Base-by-base conservation (phyloP, 2,797 vertebrate genomes). In the Philypnodon macrostomus region DNA sequence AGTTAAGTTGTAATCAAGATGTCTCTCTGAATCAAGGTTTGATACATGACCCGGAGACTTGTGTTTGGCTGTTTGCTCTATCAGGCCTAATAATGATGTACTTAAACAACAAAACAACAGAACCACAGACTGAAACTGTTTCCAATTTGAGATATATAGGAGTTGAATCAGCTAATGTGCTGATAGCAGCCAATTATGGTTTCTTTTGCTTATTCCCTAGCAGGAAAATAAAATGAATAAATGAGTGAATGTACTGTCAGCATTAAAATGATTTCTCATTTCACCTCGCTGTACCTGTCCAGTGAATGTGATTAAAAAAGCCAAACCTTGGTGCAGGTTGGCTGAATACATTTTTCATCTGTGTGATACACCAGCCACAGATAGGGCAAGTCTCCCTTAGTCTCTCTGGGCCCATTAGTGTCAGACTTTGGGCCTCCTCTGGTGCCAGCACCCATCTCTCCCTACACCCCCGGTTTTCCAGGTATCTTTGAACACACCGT, bases 391-490 rank as follows among this genome's bases (percentile, higher is more conserved):
- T 67, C 59, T 26, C 33, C 51, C 45, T 42, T 27, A 0, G 37
- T 63, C 61, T 56, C 69, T 68, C 73, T 45, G 13, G 75, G 35
- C 69, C 72, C 60, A 70, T 81, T 80, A 75, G 68, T 79, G 80
- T 75, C 77, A 75, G 18, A 46, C 31, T 63, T 54, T 14, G 39
- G 39, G 32, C 69, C 63, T 53, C 50, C 51, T 41, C 53, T 47
- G 40, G 53, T 73, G 67, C 67, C 73, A 70, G 74, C 61, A 67
- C 64, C 74, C 67, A 70, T 83, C 75, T 68, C 71, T 67, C 73
- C 75, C n/a, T n/a, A n/a, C n/a, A n/a, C n/a, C n/a, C n/a, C n/a
- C n/a, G n/a, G n/a, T n/a, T n/a, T 65, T 81, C 73, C 60, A 75
- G 49, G 8, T 54, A 59, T 63, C 53, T 67, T 68, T 49, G 75